Evolutionary conservation across 2,797 vertebrate species (phyloP).

Genomic region (Lutjanus campechanus): DNA sequence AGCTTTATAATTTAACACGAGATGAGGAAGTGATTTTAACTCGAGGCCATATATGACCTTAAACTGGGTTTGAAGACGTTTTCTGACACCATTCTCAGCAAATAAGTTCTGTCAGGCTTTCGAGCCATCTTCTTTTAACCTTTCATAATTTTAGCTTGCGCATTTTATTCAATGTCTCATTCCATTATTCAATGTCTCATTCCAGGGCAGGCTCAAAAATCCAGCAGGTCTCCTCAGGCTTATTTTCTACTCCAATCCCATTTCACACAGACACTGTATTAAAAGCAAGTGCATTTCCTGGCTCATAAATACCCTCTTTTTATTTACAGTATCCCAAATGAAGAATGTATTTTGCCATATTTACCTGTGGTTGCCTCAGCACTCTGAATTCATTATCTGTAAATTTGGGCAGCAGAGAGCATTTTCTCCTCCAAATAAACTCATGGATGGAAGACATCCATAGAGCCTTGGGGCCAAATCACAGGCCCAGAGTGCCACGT

Average conservation of each 20-base stretch:
- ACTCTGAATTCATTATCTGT: conserved; percentile 68
- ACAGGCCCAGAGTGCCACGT: conserved; percentile 37
- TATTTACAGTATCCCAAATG: conserved; percentile 53
- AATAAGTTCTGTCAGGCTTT: conserved; percentile 66
- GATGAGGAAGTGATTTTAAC: conserved; percentile 49
- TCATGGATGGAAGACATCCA: conserved; percentile 71
- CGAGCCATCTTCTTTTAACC: conserved; percentile 52
- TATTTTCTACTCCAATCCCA: conserved; percentile 66
- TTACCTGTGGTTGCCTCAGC: conserved; percentile 71
- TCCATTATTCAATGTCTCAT: conserved; percentile 57
- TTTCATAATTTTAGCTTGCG: conserved; percentile 48
- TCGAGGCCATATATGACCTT: conserved; percentile 56
- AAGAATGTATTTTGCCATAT: conserved; percentile 55
- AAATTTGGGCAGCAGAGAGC: conserved; percentile 60
- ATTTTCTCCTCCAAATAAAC: conserved; percentile 63
- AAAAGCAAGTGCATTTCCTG: conserved; percentile 47
- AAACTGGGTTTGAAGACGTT: conserved; percentile 35
- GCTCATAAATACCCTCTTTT: conserved; percentile 52
- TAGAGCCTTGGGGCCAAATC: conserved; percentile 60
- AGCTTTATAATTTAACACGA: conserved; percentile 36
- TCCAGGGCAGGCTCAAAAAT: conserved; percentile 38
- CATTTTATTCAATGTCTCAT: conserved; percentile 60
- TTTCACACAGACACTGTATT: conserved; percentile 65
- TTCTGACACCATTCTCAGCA: conserved; percentile 47
- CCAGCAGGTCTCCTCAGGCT: conserved; percentile 59